Base-by-base conservation (phyloP, 2,888 invertebrate species). In the Esperia sulphurella region DNA sequence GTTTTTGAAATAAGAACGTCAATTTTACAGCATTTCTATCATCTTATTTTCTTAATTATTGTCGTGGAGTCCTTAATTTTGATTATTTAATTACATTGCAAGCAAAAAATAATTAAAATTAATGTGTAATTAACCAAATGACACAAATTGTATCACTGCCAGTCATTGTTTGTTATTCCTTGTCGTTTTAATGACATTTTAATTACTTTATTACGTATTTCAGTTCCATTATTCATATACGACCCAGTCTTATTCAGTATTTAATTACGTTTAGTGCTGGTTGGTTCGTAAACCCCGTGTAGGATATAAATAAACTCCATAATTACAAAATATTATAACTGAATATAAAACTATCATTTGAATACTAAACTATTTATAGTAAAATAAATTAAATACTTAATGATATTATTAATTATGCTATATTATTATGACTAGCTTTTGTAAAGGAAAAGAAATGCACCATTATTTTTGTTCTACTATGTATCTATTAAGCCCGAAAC, bases 341-440 rank as follows among this genome's bases (percentile, higher is more conserved):
- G 8, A 40, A 40, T 40, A 40, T 40, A 40, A 14, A 21, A 21
- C 21, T 21, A 35, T n/a, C 8, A 35, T 35, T 43, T 43, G 6
- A 31, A 43, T 1, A 43, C 31, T 31, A 43, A 7, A 14, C 7
- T 43, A 40, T 10, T 44, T 29, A 37, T n/a, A 41, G 13, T 9
- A 35, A 13, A 44, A 44, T 44, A 44, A 54, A 59, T 50, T 49
- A 53, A 55, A 46, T 60, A 63, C 37, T 9, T 45, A 50, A 51
- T 63, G 51, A 62, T 64, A 35, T 12, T 21, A 33, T 29, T 43
- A 51, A 55, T 49, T 41, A 72, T 66, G 58, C 52, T 60, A 66
- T 64, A 60, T 61, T 68, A n/a, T 61, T 82, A 83, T 86, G 87
- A 87, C 86, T 87, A 86, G 87, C 57, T 79, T 60, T 71, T 70